phyloP scores from a whole-genome alignment of 2,797 vertebrate genomes.

The Amphiprion clarkii region DNA sequence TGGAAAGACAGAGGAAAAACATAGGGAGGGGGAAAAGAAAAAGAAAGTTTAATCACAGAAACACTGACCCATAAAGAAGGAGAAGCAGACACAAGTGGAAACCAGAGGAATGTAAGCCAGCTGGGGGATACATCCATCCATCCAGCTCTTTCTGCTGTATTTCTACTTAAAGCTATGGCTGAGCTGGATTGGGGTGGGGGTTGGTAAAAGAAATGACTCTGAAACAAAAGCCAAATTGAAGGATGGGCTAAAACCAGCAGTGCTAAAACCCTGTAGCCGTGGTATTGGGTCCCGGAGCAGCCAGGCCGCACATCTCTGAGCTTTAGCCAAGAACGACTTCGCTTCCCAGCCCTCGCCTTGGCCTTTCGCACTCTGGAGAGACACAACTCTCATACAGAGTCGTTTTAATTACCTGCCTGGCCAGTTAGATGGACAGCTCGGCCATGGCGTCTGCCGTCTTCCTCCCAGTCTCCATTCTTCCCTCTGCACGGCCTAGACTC shows the following conservation, averaged over 20 bases:
- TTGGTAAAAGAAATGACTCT: slow-evolving; percentile 55
- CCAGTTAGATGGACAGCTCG: slow-evolving; percentile 43
- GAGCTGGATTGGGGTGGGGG: slow-evolving; percentile 56
- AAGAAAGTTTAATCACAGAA: slow-evolving; percentile 85
- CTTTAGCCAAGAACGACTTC: slow-evolving; percentile 52
- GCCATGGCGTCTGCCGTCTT: slow-evolving; percentile 67
- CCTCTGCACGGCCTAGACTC: slow-evolving; percentile 49
- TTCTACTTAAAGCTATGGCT: slow-evolving; percentile 78
- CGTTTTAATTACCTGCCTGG: slow-evolving; percentile 73
- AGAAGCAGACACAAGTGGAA: slow-evolving; percentile 86
- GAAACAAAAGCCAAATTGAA: slow-evolving; percentile 81
- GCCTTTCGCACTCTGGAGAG: slow-evolving; percentile 66
- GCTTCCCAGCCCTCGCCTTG: slow-evolving; percentile 46
- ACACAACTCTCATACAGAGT: slow-evolving; percentile 37
- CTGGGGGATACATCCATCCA: slow-evolving; percentile 83
- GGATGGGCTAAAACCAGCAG: slow-evolving; percentile 81
- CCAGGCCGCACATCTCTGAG: slow-evolving; percentile 67
- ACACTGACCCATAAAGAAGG: slow-evolving; percentile 84
- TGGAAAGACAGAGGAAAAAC: slow-evolving; percentile 78
- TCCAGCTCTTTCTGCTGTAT: slow-evolving; percentile 79
- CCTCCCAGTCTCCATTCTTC: slow-evolving; percentile 62
- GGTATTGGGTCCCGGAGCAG: slow-evolving; percentile 54
- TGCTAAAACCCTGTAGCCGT: slow-evolving; percentile 68
- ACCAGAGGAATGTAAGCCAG: slow-evolving; percentile 85
- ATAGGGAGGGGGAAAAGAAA: slow-evolving; percentile 64